Percentiles rank a stretch among this genome's conserved stretches.
Evolutionary conservation across 2,797 vertebrate genomes (phyloP).

Genomic region (Thamnophis elegans): DNA sequence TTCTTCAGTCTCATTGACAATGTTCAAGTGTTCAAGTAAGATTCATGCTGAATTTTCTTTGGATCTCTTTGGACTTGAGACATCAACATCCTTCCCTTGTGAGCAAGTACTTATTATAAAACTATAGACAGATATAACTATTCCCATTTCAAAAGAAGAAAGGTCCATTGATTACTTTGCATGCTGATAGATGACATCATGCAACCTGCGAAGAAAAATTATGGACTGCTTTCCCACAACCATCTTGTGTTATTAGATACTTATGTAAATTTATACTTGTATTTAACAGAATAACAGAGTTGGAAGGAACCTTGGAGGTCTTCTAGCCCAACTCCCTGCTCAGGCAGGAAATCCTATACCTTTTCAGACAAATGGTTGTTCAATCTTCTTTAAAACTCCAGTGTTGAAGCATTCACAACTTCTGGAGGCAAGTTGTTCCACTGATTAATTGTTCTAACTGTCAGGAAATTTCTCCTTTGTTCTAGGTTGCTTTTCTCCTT

Average conservation of each 20-base stretch:
- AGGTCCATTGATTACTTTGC: background rate
- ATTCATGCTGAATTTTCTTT: background rate
- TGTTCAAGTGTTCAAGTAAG: background rate
- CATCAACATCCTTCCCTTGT: background rate
- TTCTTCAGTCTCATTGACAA: background rate
- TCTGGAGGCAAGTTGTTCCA: too few species aligned
- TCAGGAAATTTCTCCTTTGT: too few species aligned
- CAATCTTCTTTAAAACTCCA: too few species aligned
- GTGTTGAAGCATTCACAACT: too few species aligned
- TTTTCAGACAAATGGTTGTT: too few species aligned
- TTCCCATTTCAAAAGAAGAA: background rate
- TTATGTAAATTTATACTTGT: background rate
- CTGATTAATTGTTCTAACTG: too few species aligned
- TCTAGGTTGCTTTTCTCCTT: too few species aligned
- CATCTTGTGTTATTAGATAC: background rate
- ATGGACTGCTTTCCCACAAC: background rate
- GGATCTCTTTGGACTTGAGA: background rate
- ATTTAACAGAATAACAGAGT: too few species aligned
- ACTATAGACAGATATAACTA: background rate
- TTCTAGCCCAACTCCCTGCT: too few species aligned
- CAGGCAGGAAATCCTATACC: too few species aligned
- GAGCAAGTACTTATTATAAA: background rate
- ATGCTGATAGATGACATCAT: background rate
- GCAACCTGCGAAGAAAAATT: background rate
- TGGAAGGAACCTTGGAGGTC: too few species aligned